Conservation (phyloP, 2,888 invertebrate genomes). For the Heteromyza rotundicornis region DNA sequence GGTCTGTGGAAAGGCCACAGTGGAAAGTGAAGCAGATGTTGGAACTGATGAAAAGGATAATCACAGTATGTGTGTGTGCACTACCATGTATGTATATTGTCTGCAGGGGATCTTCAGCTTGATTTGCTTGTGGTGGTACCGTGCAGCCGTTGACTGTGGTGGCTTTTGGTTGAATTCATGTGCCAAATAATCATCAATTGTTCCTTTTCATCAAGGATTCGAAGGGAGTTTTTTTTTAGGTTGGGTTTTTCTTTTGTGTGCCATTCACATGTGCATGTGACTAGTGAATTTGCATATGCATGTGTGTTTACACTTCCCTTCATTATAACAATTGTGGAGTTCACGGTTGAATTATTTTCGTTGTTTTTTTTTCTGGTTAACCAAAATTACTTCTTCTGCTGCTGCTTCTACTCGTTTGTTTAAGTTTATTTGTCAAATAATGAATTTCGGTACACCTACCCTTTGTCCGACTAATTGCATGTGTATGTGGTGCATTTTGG, state of each 20-base stretch:
- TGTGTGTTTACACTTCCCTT: not conserved
- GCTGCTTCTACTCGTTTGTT: not conserved
- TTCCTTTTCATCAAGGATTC: slow-evolving; percentile 22
- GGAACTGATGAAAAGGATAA: not conserved
- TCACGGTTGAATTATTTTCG: not conserved
- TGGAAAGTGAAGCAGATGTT: not conserved
- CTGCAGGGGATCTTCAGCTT: slow-evolving; percentile 3
- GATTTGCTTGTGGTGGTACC: not conserved
- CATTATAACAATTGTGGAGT: not conserved
- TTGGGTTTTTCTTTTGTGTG: not conserved
- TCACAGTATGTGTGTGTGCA: not conserved
- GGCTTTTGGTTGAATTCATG: not conserved
- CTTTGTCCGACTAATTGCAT: too few relatives aligned
- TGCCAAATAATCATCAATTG: slow-evolving; percentile 17
- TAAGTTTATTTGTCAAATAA: too few relatives aligned
- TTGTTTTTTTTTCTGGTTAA: not conserved
- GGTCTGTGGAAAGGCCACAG: not conserved
- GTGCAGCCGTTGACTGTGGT: not conserved
- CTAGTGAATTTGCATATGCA: not conserved
- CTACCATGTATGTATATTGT: not conserved
- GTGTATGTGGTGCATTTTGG: too few relatives aligned
- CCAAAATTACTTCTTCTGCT: not conserved
- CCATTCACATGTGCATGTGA: not conserved
- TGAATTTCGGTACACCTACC: too few relatives aligned
- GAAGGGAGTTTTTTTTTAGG: slow-evolving; percentile 10